phyloP scores from a whole-genome alignment of 2,888 invertebrate species.

The Drosophila barbarae region DNA sequence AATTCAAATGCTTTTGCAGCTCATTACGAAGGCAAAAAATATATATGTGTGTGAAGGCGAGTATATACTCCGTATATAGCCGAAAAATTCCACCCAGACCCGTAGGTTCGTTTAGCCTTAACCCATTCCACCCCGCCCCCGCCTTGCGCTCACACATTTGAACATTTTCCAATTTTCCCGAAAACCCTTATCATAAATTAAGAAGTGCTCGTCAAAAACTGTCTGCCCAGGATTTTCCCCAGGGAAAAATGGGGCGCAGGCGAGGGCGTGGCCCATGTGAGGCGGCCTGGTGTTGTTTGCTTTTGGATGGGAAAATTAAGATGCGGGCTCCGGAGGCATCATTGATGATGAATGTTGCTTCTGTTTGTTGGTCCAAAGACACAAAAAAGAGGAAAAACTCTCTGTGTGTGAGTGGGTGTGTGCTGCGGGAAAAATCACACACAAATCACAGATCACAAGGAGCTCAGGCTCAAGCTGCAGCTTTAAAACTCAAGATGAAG shows the following conservation, averaged over 20 bases:
- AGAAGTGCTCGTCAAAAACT: slow-evolving; percentile 75
- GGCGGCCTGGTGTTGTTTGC: slow-evolving; percentile 55
- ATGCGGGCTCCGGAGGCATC: slow-evolving; percentile 57
- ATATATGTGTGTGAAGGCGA: neutral
- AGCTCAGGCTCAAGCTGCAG: slow-evolving; percentile 9
- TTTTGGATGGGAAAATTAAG: slow-evolving; percentile 61
- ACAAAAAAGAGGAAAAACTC: slow-evolving; percentile 27
- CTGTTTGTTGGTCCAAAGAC: slow-evolving; percentile 22
- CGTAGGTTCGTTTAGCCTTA: slow-evolving; percentile 66
- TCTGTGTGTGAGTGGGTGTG: neutral
- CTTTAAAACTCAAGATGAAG: slow-evolving; percentile 4
- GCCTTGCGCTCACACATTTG: slow-evolving; percentile 47
- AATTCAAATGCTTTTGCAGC: slow-evolving; percentile 75
- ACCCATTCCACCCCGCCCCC: slow-evolving; percentile 28
- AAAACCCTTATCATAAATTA: slow-evolving; percentile 77
- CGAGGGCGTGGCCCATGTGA: slow-evolving; percentile 22
- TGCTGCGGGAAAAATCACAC: slow-evolving; percentile 46
- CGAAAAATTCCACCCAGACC: slow-evolving; percentile 39
- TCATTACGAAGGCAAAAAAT: slow-evolving; percentile 62
- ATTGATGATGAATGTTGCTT: slow-evolving; percentile 63
- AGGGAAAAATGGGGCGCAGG: slow-evolving; percentile 16
- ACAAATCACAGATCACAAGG: slow-evolving; percentile 54
- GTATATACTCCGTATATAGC: slow-evolving; percentile 8
- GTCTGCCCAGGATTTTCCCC: slow-evolving; percentile 55
- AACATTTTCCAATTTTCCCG: slow-evolving; percentile 74